These are phyloP conservation scores for Zaprionus taronus DNA, from an alignment of 1,140 invertebrate species.

Conservation along the genomic window DNA sequence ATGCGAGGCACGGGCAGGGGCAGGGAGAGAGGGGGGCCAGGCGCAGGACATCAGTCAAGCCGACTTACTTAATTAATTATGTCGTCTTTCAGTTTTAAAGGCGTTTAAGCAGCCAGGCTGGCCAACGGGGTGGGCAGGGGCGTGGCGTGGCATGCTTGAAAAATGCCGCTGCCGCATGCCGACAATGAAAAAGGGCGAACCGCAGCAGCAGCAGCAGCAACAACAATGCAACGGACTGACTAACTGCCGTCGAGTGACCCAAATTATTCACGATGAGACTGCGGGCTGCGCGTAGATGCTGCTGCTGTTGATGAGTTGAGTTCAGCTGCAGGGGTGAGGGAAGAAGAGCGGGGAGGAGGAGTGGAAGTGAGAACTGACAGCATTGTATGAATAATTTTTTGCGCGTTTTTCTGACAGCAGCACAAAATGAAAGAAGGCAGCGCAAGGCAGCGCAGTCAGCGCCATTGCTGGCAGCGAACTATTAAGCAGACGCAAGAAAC, in stretches of 20 bases:
- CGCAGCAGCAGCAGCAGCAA: constrained; percentile 53
- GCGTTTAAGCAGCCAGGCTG: constrained; percentile 63
- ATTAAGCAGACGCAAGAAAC: constrained; percentile 40
- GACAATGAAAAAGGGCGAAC: constrained; percentile 80
- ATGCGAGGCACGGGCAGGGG: constrained; percentile 33
- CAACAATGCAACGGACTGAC: constrained; percentile 77
- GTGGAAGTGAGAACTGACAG: constrained; percentile 22
- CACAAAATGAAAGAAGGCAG: constrained; percentile 2
- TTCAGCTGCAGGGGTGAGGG: constrained; percentile 6
- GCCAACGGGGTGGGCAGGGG: background rate
- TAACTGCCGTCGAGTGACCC: constrained; percentile 80
- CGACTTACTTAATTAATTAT: constrained; percentile 81
- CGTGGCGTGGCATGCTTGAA: constrained; percentile 55
- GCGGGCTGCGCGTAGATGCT: constrained; percentile 15
- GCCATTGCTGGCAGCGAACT: background rate
- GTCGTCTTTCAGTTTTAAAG: constrained; percentile 80
- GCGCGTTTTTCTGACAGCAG: constrained; percentile 62
- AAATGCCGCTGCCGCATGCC: constrained; percentile 78
- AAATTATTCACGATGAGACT: constrained; percentile 74
- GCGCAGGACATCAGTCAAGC: constrained; percentile 72
- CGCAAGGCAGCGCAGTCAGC: background rate
- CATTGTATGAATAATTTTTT: constrained; percentile 61
- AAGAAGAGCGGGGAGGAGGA: background rate
- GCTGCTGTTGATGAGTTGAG: constrained; percentile 40
- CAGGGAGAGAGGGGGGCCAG: constrained; percentile 4